Conservation (phyloP, 2,888 invertebrate species). For the Eretmocerus hayati region DNA sequence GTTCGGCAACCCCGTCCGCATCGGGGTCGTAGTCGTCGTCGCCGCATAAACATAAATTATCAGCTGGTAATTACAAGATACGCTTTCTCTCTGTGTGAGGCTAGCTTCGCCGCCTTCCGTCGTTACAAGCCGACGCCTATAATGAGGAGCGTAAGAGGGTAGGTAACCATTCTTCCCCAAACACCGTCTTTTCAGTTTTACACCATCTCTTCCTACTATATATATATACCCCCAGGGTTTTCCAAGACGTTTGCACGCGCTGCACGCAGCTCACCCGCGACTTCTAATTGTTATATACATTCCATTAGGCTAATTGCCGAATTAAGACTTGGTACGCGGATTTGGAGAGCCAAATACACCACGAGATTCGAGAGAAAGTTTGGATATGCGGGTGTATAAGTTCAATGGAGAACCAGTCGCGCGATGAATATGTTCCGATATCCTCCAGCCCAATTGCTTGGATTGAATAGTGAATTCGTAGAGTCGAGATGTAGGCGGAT, state of each 20-base stretch:
- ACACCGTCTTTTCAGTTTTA: conserved; percentile 24
- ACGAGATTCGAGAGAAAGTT: conserved; percentile 17
- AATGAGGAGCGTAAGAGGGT: conserved; percentile 32
- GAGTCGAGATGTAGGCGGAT: too few species aligned
- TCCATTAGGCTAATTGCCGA: conserved; percentile 48
- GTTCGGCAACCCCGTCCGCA: too few species aligned
- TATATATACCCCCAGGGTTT: background rate
- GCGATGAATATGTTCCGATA: conserved; percentile 21
- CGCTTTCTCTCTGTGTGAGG: conserved; percentile 26
- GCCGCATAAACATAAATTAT: conserved; percentile 48
- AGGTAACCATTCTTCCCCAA: conserved; percentile 24
- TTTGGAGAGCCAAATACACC: background rate
- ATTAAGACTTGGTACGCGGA: conserved; percentile 37
- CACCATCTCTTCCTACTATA: conserved; percentile 23
- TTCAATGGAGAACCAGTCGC: conserved; percentile 11
- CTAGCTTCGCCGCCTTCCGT: conserved; percentile 14
- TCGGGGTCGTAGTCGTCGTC: conserved; percentile 23
- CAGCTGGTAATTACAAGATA: conserved; percentile 48
- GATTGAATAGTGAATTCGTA: too few species aligned
- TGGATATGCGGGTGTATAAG: conserved; percentile 9
- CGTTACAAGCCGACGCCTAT: conserved; percentile 26
- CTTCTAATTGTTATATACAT: conserved; percentile 48
- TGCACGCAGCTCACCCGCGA: conserved; percentile 26
- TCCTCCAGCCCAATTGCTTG: conserved; percentile 13
- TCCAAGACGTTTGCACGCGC: conserved; percentile 21